Base-by-base conservation (phyloP, 2,113 vertebrate species). In the Megaceryle torquata region DNA sequence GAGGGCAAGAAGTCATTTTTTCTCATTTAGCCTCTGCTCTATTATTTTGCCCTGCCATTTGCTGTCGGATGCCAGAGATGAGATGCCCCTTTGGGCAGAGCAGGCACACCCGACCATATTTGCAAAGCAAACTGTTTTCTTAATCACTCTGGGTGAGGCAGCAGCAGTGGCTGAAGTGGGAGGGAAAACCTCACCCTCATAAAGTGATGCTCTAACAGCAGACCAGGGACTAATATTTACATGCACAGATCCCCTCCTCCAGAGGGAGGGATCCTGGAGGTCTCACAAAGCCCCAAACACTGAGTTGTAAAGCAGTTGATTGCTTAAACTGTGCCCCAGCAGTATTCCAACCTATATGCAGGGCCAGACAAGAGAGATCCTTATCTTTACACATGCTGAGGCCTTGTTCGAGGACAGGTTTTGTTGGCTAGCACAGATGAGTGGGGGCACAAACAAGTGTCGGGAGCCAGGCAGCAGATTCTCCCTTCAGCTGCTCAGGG, bases 1-100 rank as follows among this genome's bases (percentile, higher is more conserved):
- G 44, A 96, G 81, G 96, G 91, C 88, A 89, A 94, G 57, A 88
- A 95, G 91, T 84, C 0, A 94, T 96, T 96, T 93, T 37, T 93
- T 96, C 93, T 96, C 92, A 65, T 82, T 96, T 96, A 95, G 86
- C 69, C 41, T 84, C 83, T 82, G 57, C 88, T 95, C 57, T 91
- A 88, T 93, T 96, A 94, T 95, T 93, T 93, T 13, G 2, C 93
- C 91, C 83, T 86, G 81, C 72, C 0, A 6, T 44, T 89, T 79
- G 86, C 90, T 92, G 86, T 76, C 11, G 0, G 77, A 75, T 82
- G 72, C 92, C 86, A 89, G 74, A 92, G 86, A 93, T 79, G 75
- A 95, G 93, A 75, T 84, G 80, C 69, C 77, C 69, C 90, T 95
- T 82, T 81, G 82, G 80, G 82, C 86, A 90, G 53, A 22, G 43